Base-by-base conservation (phyloP, 1,140 invertebrate species). In the Euwallacea similis region DNA sequence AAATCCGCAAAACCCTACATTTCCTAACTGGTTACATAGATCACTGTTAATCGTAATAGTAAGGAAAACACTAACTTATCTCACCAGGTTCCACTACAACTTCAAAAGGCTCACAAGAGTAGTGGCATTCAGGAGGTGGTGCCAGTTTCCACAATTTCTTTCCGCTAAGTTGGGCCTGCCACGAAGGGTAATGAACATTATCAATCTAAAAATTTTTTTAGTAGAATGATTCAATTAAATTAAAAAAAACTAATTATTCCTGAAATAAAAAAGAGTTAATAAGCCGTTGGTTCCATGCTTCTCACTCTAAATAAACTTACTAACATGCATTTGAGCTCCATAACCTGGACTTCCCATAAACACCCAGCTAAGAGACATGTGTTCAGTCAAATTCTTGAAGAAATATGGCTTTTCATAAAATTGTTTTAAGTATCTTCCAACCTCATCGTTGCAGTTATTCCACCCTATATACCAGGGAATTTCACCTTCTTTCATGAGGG, bases 301-400 rank as follows among this genome's bases (percentile, higher is more conserved):
- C 6, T 53, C 11, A 15, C 8, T 53, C 7, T 33, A 15, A 67
- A 44, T 11, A 11, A 71, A 63, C 33, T 13, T 44, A 86, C 90
- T 87, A 83, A 97, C 94, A 82, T 98, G 96, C 90, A 98, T 92
- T 75, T 96, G 91, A 0, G 96, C 95, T 0, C 96, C 96, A 79
- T 94, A 89, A 46, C 96, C 95, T 0, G 92, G 89, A 43, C 91
- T 94, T 0, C 96, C 96, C 90, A 98, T 97, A 78, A 98, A 98
- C 74, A 98, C 94, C 96, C 96, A 98, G 83, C 96, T 95, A 0
- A 92, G 88, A 62, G 89, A 90, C 76, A 93, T 93, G 72, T 89
- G 92, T 81, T 97, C 94, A 0, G 95, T 90, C 2, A 88, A 87
- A 53, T 82, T 82, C 0, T 96, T 95, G 6, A 98, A 85, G 80